These are phyloP conservation scores for Eulemur mongoz DNA, from an alignment of 2,797 vertebrate species.

Conservation along the genomic window DNA sequence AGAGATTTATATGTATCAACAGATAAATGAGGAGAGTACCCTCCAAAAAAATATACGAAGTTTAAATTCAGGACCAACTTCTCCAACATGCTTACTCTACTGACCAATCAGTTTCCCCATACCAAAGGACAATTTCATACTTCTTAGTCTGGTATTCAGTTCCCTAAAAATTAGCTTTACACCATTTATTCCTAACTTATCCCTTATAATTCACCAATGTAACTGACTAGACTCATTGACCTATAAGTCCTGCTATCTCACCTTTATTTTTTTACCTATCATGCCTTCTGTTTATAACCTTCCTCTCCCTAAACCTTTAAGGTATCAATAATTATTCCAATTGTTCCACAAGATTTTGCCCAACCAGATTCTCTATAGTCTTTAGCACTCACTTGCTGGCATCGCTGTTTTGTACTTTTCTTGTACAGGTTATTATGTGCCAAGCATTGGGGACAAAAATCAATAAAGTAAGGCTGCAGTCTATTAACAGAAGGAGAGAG, in stretches of 20 bases:
- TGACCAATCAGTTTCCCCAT: background rate
- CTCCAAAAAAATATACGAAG: background rate
- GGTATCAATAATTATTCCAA: background rate
- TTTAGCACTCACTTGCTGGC: background rate
- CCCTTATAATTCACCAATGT: background rate
- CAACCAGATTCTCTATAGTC: background rate
- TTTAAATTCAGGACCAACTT: conserved; percentile 26
- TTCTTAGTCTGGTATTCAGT: background rate
- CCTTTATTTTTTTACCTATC: background rate
- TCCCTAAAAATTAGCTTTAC: background rate
- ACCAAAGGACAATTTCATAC: conserved; percentile 4
- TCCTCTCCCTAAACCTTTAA: background rate
- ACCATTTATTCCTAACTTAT: background rate
- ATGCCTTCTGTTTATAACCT: background rate
- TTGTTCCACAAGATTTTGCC: background rate
- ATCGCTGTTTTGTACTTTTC: background rate
- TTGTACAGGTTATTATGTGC: background rate
- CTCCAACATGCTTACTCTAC: background rate
- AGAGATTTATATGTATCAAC: background rate
- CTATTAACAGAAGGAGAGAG: background rate
- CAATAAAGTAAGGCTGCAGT: background rate
- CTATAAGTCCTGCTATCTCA: background rate
- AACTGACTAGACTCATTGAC: background rate
- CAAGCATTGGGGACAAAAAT: background rate
- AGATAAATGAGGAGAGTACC: background rate